phyloP scores from a whole-genome alignment of 2,888 invertebrate genomes.

The Gisinianus flammeolus region DNA sequence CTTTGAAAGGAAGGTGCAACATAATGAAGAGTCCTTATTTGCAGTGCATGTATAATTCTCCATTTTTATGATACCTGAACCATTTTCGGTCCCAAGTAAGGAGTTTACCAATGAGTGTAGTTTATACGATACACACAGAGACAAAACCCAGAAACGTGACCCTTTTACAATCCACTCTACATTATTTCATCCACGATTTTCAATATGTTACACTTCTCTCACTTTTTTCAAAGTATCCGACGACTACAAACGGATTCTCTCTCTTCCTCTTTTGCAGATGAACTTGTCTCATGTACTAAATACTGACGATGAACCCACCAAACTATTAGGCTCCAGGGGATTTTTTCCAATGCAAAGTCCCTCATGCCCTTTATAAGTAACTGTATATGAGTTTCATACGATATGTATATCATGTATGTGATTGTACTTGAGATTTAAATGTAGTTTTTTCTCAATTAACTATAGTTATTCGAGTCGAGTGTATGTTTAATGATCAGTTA shows the following conservation, averaged over 20 bases:
- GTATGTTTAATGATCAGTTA: background rate
- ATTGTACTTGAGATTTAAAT: no score
- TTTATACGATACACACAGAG: background rate
- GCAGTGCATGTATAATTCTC: conserved; percentile 14
- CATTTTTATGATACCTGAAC: conserved; percentile 23
- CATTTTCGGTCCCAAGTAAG: conserved; percentile 13
- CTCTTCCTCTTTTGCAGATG: background rate
- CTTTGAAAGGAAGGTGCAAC: conserved; percentile 16
- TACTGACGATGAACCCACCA: background rate
- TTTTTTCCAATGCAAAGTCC: background rate
- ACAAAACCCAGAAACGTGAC: background rate
- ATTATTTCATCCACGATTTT: background rate
- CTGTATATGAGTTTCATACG: no score
- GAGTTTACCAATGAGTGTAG: background rate
- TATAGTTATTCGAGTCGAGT: no score
- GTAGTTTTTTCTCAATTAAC: no score
- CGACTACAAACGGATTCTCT: background rate
- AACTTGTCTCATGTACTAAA: background rate
- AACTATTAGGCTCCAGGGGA: background rate
- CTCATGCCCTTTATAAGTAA: background rate
- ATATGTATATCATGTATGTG: background rate
- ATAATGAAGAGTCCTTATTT: conserved; percentile 21
- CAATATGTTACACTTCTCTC: background rate
- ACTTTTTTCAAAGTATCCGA: background rate
- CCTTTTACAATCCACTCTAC: background rate